Evolutionary conservation across 2,888 invertebrate genomes (phyloP).

Genomic region (Monoplex corrugatus): DNA sequence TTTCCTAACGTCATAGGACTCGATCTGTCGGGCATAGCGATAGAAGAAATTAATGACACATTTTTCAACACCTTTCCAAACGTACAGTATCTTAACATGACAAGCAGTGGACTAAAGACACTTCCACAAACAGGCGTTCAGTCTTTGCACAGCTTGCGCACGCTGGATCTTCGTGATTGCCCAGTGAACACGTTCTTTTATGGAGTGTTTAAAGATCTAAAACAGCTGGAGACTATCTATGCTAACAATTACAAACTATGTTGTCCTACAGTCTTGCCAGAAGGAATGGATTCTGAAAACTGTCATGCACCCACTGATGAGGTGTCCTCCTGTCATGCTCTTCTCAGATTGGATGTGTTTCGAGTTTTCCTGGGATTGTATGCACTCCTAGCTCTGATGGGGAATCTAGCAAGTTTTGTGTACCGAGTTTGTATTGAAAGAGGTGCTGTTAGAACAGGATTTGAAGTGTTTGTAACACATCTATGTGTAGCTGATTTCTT

Average conservation of each 20-base stretch:
- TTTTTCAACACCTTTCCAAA: not conserved
- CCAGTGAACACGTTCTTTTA: slow-evolving; percentile 4
- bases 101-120: not conserved
- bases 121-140: slow-evolving; percentile 1
- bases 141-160: not conserved
- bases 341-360: slow-evolving; percentile 24
- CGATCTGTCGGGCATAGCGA: not conserved
- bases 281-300: not conserved
- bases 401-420: slow-evolving; percentile 41
- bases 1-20: not conserved
- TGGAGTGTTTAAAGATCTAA: slow-evolving; percentile 20
- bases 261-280: slow-evolving; percentile 24
- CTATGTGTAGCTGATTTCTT: slow-evolving; percentile 55
- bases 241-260: slow-evolving; percentile 49
- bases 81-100: not conserved
- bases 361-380: slow-evolving; percentile 32
- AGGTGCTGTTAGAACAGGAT: not conserved
- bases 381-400: slow-evolving; percentile 36
- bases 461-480: slow-evolving; percentile 53
- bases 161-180: slow-evolving; percentile 31
- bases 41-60: not conserved
- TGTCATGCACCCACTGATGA: slow-evolving; percentile 45
- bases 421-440: slow-evolving; percentile 35
- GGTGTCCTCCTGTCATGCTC: slow-evolving; percentile 46
- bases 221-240: slow-evolving; percentile 44